Conservation (phyloP, 2,797 vertebrate genomes). For the Pseudochaenichthys georgianus region DNA sequence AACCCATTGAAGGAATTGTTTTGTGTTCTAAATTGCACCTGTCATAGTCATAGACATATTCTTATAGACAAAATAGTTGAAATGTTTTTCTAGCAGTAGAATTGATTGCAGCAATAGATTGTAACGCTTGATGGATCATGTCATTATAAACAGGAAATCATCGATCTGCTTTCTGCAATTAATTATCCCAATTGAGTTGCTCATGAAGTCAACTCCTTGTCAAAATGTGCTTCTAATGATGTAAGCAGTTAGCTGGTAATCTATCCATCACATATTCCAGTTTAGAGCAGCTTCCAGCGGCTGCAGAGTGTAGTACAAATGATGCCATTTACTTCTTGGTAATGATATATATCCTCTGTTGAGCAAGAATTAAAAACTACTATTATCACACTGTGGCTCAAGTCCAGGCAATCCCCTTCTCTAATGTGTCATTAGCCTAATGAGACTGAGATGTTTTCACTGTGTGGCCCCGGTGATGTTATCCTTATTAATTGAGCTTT, state of each 20-base stretch:
- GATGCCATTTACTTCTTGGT: constrained; percentile 34
- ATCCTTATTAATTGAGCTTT: constrained; percentile 61
- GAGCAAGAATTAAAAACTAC: neutral
- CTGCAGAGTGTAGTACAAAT: neutral
- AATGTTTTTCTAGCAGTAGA: neutral
- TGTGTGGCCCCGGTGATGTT: constrained; percentile 34
- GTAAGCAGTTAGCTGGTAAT: constrained; percentile 7
- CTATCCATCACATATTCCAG: constrained; percentile 20
- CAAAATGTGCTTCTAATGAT: constrained; percentile 1
- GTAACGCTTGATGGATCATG: neutral
- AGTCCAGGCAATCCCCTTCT: constrained; percentile 28
- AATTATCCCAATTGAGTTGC: neutral
- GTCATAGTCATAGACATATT: neutral
- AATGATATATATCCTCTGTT: constrained; percentile 25
- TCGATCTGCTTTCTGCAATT: neutral
- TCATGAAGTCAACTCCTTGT: neutral
- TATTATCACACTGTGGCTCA: constrained; percentile 33
- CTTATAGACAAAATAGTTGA: neutral
- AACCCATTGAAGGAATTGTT: too few species aligned
- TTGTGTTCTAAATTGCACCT: neutral
- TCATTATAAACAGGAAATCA: neutral
- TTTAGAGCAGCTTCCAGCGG: constrained; percentile 2
- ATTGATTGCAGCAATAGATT: neutral
- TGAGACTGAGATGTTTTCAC: constrained; percentile 38
- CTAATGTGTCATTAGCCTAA: constrained; percentile 58